Percentiles rank a stretch among this genome's conserved stretches.
These are phyloP conservation scores for Engraulis encrasicolus DNA, from an alignment of 2,113 vertebrate genomes.

Conservation along the genomic window DNA sequence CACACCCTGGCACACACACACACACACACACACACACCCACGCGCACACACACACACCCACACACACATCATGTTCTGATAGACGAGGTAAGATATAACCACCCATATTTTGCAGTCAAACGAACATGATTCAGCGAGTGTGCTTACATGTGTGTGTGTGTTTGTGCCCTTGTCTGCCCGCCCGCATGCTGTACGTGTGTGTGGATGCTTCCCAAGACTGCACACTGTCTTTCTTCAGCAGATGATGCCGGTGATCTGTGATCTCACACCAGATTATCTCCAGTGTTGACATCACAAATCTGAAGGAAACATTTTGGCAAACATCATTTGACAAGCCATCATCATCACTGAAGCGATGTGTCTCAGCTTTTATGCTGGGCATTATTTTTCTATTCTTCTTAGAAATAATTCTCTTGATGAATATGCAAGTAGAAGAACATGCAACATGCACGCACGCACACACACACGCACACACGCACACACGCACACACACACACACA, in stretches of 20 bases:
- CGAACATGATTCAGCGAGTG: not conserved
- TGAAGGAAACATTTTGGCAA: not conserved
- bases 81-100: too few relatives aligned
- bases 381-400: not conserved
- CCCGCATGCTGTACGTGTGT: not conserved
- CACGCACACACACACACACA: not conserved
- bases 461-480: not conserved
- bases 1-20: not conserved
- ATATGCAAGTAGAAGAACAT: not conserved
- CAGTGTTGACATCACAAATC: not conserved
- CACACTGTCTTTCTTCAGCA: not conserved
- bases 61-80: too few relatives aligned
- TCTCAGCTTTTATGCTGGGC: not conserved
- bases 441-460: not conserved
- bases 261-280: conserved; percentile 7
- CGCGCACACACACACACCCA: too few relatives aligned
- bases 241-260: not conserved
- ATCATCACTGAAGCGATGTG: not conserved
- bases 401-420: not conserved
- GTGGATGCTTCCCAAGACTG: not conserved
- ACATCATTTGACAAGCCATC: conserved; percentile 1
- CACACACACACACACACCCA: not conserved
- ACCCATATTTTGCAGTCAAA: too few relatives aligned
- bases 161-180: conserved; percentile 8
- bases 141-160: not conserved